Evolutionary conservation across 2,797 vertebrate species (phyloP), one percentile per base, ranked within the genome.

Genomic region (Heterohyrax brucei): DNA sequence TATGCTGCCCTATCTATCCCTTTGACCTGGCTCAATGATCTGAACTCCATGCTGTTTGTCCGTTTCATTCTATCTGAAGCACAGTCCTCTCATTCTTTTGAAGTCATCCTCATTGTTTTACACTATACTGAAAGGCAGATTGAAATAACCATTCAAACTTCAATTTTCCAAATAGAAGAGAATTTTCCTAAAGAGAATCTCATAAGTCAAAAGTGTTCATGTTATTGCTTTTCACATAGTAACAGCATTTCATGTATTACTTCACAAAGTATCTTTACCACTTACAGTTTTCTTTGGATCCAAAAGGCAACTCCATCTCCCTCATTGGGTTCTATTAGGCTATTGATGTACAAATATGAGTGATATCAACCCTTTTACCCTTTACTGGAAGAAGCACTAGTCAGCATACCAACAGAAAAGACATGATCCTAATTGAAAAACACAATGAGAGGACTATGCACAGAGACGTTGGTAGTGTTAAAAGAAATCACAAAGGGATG

Each of bases 271-370:
- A 68, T 9, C 68, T n/a, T 75, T 89, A 59, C 22, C 10, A 30
- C 16, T 73, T 59, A 61, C 4, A 73, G 24, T 82, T 84, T 93
- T 73, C 39, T 87, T 94, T 87, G 59, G 76, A 90, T 53, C 19
- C 22, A 44, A 87, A 84, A 90, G 4, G 30, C 28, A 82, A 24
- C 33, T 26, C 84, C 16, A 0, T 4, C 16, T 78, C n/a, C 76
- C 22, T 90, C 39, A 62, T 19, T 3, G 1, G 28, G 14, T 26
- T 50, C 7, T 10, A n/a, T 10, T 13, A 46, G 18, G 19, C 39
- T 53, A 12, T 48, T 39, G 50, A 9, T 56, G 61, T 50, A 78
- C 61, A 91, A 73, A 64, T 16, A 39, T 91, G 72, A 33, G 9
- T 1, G 50, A 18, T 4, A 3, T 8, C 9, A 68, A 1, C 7